Evolutionary conservation across 2,797 vertebrate species (phyloP).

Genomic region (Sebastes cheni): DNA sequence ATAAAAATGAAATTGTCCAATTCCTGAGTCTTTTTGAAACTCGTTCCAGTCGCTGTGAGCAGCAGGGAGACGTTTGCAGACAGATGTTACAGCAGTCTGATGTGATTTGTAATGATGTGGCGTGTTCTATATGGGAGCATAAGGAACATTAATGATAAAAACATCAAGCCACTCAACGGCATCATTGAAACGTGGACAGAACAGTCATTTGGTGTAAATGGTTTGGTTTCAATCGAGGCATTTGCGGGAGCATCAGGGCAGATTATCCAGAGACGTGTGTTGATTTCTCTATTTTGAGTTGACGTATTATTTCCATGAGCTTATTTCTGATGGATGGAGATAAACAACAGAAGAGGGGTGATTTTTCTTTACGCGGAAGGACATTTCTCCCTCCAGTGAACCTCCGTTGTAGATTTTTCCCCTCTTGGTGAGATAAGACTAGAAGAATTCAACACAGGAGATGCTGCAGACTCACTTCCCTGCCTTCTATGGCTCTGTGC

Average conservation of each 20-base stretch:
- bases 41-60: constrained; percentile 1
- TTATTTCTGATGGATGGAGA: background rate
- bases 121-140: background rate
- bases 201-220: background rate
- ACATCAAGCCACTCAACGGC: background rate
- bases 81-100: constrained; percentile 23
- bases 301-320: background rate
- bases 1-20: constrained; percentile 28
- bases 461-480: constrained; percentile 3
- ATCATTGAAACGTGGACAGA: background rate
- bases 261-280: background rate
- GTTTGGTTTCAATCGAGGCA: background rate
- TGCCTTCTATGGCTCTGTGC: constrained; percentile 53
- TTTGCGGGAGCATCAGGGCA: background rate
- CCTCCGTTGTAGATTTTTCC: background rate
- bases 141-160: constrained; percentile 11
- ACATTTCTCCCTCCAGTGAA: constrained; percentile 11
- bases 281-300: background rate
- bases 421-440: constrained; percentile 36
- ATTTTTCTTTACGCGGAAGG: background rate
- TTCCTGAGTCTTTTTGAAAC: constrained; percentile 21
- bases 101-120: constrained; percentile 40
- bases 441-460: constrained; percentile 20
- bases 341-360: background rate
- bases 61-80: background rate